A percentile compares a stretch with the other conserved stretches of the same genome.
Evolutionary conservation across 2,113 vertebrate species (phyloP).

Genomic region (Chrysochloris asiatica): DNA sequence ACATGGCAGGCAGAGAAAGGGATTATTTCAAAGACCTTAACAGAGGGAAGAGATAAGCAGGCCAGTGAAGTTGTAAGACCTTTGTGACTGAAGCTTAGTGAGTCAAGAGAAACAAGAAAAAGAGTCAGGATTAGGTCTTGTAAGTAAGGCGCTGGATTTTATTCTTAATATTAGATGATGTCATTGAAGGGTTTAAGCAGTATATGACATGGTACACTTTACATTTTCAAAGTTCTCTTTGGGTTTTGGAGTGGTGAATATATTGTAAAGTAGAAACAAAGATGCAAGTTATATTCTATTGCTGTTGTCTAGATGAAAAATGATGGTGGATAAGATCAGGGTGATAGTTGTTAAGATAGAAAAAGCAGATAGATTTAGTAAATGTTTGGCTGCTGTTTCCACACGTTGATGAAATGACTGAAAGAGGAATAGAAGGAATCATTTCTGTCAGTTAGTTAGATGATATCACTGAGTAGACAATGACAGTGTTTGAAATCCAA

Average conservation of each 20-base stretch:
- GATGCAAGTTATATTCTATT: neutral
- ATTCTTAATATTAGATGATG: neutral
- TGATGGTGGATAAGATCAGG: neutral
- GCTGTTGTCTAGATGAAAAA: neutral
- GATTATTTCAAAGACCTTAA: neutral
- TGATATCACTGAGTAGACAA: neutral
- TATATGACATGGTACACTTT: neutral
- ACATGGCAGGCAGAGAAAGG: neutral
- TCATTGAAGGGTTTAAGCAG: neutral
- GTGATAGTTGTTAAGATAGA: neutral
- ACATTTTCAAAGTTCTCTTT: neutral
- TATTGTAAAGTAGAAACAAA: conserved; percentile 2
- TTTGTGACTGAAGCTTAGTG: neutral
- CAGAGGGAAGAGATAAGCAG: too few relatives aligned
- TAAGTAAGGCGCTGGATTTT: neutral
- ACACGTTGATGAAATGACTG: neutral
- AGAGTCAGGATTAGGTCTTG: neutral
- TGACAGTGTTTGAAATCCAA: neutral
- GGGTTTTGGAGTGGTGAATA: neutral
- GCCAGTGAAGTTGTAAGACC: too few relatives aligned
- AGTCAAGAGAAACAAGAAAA: neutral
- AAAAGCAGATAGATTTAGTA: neutral
- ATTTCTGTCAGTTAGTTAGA: neutral
- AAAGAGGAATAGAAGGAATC: neutral
- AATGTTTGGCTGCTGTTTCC: conserved; percentile 2